A percentile compares a stretch with the other conserved stretches of the same genome.
Conservation (phyloP, 2,797 vertebrate species). For the Semotilus atromaculatus region DNA sequence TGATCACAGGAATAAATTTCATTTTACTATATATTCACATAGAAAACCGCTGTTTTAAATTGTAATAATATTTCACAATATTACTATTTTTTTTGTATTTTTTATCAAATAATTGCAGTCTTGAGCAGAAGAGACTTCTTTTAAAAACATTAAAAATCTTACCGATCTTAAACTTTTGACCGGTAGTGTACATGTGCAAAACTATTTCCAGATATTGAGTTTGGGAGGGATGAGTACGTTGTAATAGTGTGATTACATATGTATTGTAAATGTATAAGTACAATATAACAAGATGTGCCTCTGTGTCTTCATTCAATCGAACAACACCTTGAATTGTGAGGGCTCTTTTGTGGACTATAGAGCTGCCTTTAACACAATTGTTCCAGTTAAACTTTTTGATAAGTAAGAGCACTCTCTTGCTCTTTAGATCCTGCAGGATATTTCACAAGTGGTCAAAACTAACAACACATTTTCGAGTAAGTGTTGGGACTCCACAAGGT, state of each 20-base stretch:
- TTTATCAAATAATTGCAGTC: no score
- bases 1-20: no score
- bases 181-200: no score
- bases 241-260: background rate
- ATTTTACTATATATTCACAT: no score
- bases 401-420: background rate
- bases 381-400: background rate
- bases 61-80: no score
- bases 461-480: background rate
- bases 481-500: background rate
- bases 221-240: background rate
- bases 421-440: background rate
- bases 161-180: no score
- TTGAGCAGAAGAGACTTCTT: no score
- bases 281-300: background rate
- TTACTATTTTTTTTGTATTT: no score
- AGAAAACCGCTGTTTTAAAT: no score
- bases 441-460: background rate
- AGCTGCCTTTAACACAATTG: no score
- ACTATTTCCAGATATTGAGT: background rate
- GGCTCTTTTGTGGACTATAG: background rate
- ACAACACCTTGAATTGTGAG: background rate
- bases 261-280: background rate
- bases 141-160: no score
- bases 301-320: no score